Evolutionary conservation across 2,888 invertebrate species (phyloP).

Genomic region (Lithophane semibrunnea): DNA sequence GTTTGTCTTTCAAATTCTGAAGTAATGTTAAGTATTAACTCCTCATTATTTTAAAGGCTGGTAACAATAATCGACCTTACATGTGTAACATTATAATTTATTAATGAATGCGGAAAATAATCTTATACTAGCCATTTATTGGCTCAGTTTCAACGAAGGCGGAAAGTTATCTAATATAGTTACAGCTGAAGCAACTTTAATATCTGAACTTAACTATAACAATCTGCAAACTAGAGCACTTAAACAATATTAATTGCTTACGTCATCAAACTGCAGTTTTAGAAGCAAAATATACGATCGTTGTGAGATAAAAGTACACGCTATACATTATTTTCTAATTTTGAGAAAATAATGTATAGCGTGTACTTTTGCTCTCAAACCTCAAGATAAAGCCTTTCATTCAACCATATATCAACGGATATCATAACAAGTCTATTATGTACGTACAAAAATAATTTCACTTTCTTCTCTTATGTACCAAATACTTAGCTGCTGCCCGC

Average conservation of each 20-base stretch:
- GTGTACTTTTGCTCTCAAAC: not conserved
- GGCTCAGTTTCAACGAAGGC: conserved; percentile 4
- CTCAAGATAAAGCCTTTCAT: not conserved
- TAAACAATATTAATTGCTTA: conserved; percentile 45
- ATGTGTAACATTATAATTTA: no score
- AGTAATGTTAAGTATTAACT: not conserved
- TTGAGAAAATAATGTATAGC: not conserved
- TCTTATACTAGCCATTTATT: not conserved
- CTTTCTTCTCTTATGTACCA: not conserved
- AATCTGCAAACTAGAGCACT: conserved; percentile 55
- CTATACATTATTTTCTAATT: no score
- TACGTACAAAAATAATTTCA: not conserved
- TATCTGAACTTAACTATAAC: conserved; percentile 45
- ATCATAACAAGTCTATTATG: not conserved
- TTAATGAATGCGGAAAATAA: not conserved
- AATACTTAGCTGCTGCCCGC: no score
- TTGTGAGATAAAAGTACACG: no score
- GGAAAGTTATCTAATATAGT: conserved; percentile 40
- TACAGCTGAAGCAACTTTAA: conserved; percentile 39
- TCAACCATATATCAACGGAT: not conserved
- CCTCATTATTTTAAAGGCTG: not conserved
- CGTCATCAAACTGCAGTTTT: conserved; percentile 25
- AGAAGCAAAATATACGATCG: not conserved
- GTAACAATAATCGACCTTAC: not conserved
- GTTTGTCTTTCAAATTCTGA: not conserved